Percentiles rank a stretch among this genome's conserved stretches.
phyloP scores from a whole-genome alignment of 1,140 invertebrate genomes.

The Dolichoris vasculosae region DNA sequence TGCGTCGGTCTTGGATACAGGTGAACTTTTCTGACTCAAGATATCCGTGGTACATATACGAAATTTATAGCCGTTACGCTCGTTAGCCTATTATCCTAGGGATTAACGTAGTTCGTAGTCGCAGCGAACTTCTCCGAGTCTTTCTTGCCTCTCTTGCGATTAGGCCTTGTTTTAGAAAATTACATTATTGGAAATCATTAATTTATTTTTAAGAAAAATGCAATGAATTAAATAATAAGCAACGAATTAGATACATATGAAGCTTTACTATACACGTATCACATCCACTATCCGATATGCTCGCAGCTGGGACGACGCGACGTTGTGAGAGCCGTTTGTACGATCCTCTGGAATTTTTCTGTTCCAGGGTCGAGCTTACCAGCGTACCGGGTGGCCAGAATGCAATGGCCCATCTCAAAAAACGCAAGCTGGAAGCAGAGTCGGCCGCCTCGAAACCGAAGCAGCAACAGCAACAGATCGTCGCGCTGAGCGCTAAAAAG shows the following conservation, averaged over 20 bases:
- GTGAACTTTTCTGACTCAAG: slow-evolving; percentile 37
- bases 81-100: neutral
- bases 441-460: slow-evolving; percentile 68
- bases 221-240: slow-evolving; percentile 12
- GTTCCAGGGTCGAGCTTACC: slow-evolving; percentile 76
- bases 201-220: neutral
- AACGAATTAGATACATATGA: neutral
- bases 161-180: neutral
- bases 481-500: slow-evolving; percentile 61
- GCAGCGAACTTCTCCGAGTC: neutral
- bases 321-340: slow-evolving; percentile 52
- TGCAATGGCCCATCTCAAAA: slow-evolving; percentile 77
- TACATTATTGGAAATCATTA: neutral
- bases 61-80: neutral
- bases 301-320: slow-evolving; percentile 38
- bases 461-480: slow-evolving; percentile 59
- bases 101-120: neutral
- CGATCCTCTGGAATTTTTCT: slow-evolving; percentile 74
- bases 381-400: slow-evolving; percentile 74
- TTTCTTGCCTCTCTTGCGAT: neutral
- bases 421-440: slow-evolving; percentile 76
- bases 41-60: neutral
- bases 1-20: neutral
- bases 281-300: slow-evolving; percentile 8
- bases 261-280: slow-evolving; percentile 19